phyloP scores from a whole-genome alignment of 1,140 invertebrate species.

The Drosophila watanabei region DNA sequence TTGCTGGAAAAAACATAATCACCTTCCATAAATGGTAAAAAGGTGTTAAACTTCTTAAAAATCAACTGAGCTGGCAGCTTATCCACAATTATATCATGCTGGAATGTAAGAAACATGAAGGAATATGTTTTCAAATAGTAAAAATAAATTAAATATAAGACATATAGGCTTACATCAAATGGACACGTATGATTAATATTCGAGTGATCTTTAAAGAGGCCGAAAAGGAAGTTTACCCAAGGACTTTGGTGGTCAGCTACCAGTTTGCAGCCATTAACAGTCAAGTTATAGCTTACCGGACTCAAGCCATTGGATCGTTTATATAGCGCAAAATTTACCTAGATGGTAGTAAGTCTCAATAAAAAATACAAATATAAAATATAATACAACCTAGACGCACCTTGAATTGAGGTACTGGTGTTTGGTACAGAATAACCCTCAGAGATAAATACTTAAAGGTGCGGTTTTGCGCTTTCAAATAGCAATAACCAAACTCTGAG shows the following conservation, averaged over 20 bases:
- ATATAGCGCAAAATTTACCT: slow-evolving; percentile 11
- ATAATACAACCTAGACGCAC: neutral
- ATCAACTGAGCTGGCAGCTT: slow-evolving; percentile 19
- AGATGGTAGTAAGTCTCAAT: neutral
- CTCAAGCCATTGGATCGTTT: slow-evolving; percentile 25
- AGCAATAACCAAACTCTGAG: slow-evolving; percentile 6
- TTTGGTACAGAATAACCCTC: neutral
- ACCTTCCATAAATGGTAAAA: slow-evolving; percentile 7
- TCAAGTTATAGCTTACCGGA: slow-evolving; percentile 10
- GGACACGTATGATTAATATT: slow-evolving; percentile 35
- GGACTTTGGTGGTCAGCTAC: neutral
- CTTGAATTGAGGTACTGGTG: slow-evolving; percentile 6
- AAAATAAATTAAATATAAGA: neutral
- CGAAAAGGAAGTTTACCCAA: slow-evolving; percentile 4
- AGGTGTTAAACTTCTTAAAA: neutral
- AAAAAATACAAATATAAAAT: neutral
- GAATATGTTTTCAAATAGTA: neutral
- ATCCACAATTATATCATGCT: slow-evolving; percentile 27
- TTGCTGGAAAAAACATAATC: slow-evolving; percentile 34
- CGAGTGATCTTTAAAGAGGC: neutral
- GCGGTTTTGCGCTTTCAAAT: slow-evolving; percentile 23
- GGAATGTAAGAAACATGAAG: neutral
- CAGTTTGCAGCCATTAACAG: slow-evolving; percentile 17
- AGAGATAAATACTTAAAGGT: slow-evolving; percentile 20
- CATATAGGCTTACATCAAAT: neutral